phyloP scores from a whole-genome alignment of 2,797 vertebrate genomes.

The Arctocebus calabarensis region DNA sequence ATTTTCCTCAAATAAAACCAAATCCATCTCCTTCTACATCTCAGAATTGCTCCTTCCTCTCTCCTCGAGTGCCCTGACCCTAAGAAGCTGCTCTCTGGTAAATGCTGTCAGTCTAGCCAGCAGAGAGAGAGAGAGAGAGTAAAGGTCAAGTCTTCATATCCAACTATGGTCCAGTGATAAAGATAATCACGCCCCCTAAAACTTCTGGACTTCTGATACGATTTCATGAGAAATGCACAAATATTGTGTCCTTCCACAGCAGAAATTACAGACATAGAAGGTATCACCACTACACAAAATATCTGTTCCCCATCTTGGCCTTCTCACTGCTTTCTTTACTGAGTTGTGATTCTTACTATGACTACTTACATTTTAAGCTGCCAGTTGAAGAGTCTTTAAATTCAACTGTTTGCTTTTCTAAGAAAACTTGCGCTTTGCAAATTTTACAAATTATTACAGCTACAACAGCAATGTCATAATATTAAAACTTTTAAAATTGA shows the following conservation, averaged over 20 bases:
- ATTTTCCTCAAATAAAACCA: neutral
- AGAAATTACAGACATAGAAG: slow-evolving; percentile 1
- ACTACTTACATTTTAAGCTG: slow-evolving; percentile 12
- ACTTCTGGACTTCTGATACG: neutral
- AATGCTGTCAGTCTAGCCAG: neutral
- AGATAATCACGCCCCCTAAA: neutral
- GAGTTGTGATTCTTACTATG: neutral
- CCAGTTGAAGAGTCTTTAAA: neutral
- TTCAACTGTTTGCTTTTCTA: slow-evolving; percentile 16
- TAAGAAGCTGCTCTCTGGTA: neutral
- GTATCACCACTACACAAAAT: neutral
- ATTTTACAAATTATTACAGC: slow-evolving; percentile 41
- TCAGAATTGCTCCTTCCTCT: neutral
- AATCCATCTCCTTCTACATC: neutral
- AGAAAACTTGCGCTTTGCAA: slow-evolving; percentile 14
- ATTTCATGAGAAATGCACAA: neutral
- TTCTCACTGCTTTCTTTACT: neutral
- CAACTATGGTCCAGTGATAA: neutral
- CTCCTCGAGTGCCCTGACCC: neutral
- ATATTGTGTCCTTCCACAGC: neutral
- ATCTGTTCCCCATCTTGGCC: neutral
- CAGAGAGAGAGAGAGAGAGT: neutral
- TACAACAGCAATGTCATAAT: slow-evolving; percentile 27
- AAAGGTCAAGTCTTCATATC: neutral
- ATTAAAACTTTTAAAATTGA: slow-evolving; percentile 48